Conservation (phyloP, 2,797 vertebrate genomes). For the Halcyon leucocephala region DNA sequence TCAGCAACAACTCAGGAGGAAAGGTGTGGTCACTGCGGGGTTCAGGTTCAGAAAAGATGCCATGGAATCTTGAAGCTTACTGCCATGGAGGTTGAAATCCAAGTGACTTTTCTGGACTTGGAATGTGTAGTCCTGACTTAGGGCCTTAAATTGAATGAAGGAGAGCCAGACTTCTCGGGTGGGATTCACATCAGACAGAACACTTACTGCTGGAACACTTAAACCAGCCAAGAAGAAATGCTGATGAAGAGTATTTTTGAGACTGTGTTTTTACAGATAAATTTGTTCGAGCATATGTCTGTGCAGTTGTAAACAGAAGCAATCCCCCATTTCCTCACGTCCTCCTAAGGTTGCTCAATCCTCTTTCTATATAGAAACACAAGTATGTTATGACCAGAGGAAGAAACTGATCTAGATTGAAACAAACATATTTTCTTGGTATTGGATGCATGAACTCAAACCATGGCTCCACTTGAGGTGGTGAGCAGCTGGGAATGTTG, state of each 20-base stretch:
- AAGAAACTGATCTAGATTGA: not conserved
- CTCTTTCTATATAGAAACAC: not conserved
- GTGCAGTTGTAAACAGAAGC: not conserved
- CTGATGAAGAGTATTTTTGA: not conserved
- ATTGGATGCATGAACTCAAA: not conserved
- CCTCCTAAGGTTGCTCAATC: not conserved
- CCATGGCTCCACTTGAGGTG: not conserved
- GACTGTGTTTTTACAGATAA: not conserved
- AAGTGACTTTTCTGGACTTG: not conserved
- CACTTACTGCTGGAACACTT: not conserved
- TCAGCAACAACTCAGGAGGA: not conserved
- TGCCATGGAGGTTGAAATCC: not conserved
- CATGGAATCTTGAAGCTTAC: accelerated
- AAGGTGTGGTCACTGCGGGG: accelerated
- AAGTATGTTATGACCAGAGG: not conserved
- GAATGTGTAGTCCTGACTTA: not conserved
- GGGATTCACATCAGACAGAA: not conserved
- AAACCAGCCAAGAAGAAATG: not conserved
- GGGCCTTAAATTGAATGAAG: not conserved
- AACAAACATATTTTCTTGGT: not conserved
- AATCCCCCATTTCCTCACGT: not conserved
- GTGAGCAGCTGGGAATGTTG: not conserved
- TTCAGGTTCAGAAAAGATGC: not conserved
- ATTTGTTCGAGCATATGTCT: not conserved
- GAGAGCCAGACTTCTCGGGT: not conserved